Percentiles rank a stretch among this genome's conserved stretches.
Conservation (phyloP, 2,797 vertebrate species). For the Sciaenops ocellatus region DNA sequence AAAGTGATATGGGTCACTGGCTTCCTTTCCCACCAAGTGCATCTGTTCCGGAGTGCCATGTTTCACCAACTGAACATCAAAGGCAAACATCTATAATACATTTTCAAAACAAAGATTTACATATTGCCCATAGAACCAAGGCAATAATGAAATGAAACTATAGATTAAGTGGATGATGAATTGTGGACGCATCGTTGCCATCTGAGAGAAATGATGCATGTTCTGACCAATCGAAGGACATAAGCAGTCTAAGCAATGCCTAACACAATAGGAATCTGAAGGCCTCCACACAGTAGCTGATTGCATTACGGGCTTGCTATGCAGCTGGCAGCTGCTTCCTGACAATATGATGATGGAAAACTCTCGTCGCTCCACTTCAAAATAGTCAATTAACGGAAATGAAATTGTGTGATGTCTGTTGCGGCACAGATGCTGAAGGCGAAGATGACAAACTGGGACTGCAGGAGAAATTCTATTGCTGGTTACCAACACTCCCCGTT, state of each 20-base stretch:
- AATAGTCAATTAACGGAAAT: slow-evolving; percentile 78
- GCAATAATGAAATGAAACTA: slow-evolving; percentile 29
- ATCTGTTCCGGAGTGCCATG: not conserved
- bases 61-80: slow-evolving; percentile 26
- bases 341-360: slow-evolving; percentile 78
- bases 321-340: slow-evolving; percentile 82
- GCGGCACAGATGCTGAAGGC: slow-evolving; percentile 69
- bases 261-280: slow-evolving; percentile 56
- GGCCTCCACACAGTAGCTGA: slow-evolving; percentile 67
- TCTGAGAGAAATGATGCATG: slow-evolving; percentile 32
- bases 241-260: slow-evolving; percentile 58
- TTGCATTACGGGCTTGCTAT: slow-evolving; percentile 71
- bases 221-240: slow-evolving; percentile 57
- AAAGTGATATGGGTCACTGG: not conserved
- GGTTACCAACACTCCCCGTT: not conserved
- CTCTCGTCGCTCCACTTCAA: slow-evolving; percentile 71
- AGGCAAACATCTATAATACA: slow-evolving; percentile 3
- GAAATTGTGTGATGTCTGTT: slow-evolving; percentile 69
- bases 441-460: slow-evolving; percentile 61
- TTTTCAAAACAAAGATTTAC: slow-evolving; percentile 15
- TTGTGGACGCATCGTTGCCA: slow-evolving; percentile 1
- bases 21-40: not conserved
- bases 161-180: slow-evolving; percentile 21
- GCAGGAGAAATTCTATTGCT: slow-evolving; percentile 26
- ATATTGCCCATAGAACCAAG: slow-evolving; percentile 11